Evolutionary conservation across 2,113 vertebrate genomes (phyloP).

Genomic region (Phyllopteryx taeniolatus): DNA sequence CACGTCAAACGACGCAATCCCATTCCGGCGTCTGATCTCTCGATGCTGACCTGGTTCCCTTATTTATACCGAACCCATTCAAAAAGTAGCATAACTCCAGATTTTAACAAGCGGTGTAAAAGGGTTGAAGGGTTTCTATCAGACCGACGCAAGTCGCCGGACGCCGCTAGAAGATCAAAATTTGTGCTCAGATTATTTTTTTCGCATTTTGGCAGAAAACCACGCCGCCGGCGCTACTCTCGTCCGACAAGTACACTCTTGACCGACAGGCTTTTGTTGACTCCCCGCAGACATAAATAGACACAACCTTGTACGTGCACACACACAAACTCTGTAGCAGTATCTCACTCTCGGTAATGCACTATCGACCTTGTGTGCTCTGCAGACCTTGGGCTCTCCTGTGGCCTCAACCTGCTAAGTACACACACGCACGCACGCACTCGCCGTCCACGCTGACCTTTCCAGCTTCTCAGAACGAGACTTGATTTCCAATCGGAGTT

Average conservation of each 20-base stretch:
- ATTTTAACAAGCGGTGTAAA: neutral
- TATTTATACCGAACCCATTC: neutral
- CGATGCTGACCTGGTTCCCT: no score
- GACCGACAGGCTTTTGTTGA: conserved; percentile 22
- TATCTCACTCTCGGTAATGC: conserved; percentile 52
- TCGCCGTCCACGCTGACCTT: conserved; percentile 60
- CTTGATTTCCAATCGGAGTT: conserved; percentile 68
- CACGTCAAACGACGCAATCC: no score
- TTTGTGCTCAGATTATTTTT: neutral
- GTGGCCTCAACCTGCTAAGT: conserved; percentile 61
- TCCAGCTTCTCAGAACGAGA: conserved; percentile 56
- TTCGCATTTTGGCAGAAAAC: neutral
- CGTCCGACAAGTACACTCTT: conserved; percentile 12
- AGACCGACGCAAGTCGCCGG: neutral
- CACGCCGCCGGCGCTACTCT: neutral
- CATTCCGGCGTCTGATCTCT: no score
- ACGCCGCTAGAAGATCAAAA: neutral
- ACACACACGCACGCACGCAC: conserved; percentile 26
- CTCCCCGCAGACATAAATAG: conserved; percentile 35
- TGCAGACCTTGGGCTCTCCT: conserved; percentile 62
- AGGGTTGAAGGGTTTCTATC: neutral
- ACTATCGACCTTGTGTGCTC: conserved; percentile 66
- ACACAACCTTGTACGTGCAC: conserved; percentile 33
- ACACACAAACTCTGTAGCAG: neutral
- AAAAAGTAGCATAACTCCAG: neutral